These are phyloP conservation scores for Eilema griseolum DNA, from an alignment of 2,888 invertebrate species.

Conservation along the genomic window DNA sequence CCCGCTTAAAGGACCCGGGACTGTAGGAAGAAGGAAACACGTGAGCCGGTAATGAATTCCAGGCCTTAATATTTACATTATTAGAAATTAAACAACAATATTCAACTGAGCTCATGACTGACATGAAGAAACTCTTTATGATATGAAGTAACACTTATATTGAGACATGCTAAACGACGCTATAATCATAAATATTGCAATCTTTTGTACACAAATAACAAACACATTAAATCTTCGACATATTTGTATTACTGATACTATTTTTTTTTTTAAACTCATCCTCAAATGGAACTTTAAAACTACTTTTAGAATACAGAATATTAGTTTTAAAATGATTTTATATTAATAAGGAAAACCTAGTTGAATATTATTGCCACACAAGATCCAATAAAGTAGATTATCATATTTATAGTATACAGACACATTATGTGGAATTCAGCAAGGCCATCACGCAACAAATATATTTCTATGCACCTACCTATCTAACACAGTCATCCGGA, in stretches of 20 bases:
- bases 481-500: too few species aligned
- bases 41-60: too few species aligned
- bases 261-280: background rate
- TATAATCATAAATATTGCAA: constrained; percentile 4
- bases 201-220: background rate
- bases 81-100: too few species aligned
- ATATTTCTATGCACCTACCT: too few species aligned
- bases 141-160: background rate
- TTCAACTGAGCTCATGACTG: background rate
- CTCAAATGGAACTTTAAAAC: background rate
- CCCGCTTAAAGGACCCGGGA: too few species aligned
- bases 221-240: background rate
- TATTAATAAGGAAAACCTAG: background rate
- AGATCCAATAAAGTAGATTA: background rate
- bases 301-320: background rate
- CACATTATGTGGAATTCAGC: background rate
- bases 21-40: too few species aligned
- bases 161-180: background rate
- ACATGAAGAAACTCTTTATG: background rate
- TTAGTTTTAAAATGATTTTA: background rate
- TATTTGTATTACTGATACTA: background rate
- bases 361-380: background rate
- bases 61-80: background rate
- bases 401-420: background rate
- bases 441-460: too few species aligned